A percentile compares a stretch with the other conserved stretches of the same genome.
Evolutionary conservation across 2,888 invertebrate species (phyloP).

Genomic region (Callinectes sapidus): DNA sequence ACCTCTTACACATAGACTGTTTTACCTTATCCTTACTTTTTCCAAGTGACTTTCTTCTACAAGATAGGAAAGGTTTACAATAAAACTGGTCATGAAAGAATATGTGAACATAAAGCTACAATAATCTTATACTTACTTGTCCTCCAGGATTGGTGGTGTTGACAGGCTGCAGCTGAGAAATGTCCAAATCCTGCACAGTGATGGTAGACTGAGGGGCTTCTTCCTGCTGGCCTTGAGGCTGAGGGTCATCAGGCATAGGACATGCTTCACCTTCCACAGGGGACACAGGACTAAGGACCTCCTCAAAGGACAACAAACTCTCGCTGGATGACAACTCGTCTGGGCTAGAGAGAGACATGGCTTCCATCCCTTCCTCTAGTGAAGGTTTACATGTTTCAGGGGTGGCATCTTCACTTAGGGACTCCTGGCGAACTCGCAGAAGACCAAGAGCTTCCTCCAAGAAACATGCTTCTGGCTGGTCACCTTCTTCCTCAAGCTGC

Average conservation of each 20-base stretch:
- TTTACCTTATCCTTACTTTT: too few relatives aligned
- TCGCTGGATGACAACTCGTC: slow-evolving; percentile 51
- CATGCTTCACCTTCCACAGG: background rate
- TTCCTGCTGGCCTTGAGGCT: background rate
- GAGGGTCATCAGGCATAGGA: slow-evolving; percentile 18
- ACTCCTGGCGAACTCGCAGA: slow-evolving; percentile 75
- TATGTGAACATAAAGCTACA: background rate
- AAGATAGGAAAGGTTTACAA: background rate
- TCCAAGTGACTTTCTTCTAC: background rate
- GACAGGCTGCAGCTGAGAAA: slow-evolving; percentile 63
- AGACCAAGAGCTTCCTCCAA: slow-evolving; percentile 87
- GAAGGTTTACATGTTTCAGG: background rate
- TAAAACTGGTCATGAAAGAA: background rate
- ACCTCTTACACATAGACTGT: too few relatives aligned
- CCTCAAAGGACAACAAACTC: slow-evolving; percentile 45
- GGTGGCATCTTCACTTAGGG: background rate
- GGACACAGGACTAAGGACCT: slow-evolving; percentile 23
- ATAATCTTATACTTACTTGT: slow-evolving; percentile 41
- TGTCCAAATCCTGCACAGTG: slow-evolving; percentile 67
- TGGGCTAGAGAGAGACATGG: slow-evolving; percentile 51
- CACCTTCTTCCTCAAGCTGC: slow-evolving; percentile 80
- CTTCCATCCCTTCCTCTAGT: slow-evolving; percentile 38
- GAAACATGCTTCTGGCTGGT: slow-evolving; percentile 88
- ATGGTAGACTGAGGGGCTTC: slow-evolving; percentile 26
- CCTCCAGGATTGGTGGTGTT: slow-evolving; percentile 28